Evolutionary conservation across 2,113 vertebrate species (phyloP).

Genomic region (Raja brachyura): DNA sequence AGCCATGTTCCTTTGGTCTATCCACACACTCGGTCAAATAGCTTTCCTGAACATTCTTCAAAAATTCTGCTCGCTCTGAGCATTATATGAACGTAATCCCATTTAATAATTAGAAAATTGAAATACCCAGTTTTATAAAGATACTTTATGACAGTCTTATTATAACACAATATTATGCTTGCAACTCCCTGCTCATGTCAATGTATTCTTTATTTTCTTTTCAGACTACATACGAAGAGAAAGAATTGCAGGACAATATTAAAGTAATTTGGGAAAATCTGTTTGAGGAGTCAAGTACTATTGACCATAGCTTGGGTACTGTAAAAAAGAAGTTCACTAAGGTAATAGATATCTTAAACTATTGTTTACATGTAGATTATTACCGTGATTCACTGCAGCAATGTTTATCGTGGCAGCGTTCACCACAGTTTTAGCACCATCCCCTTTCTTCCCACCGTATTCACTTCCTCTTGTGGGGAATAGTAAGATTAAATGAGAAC

Average conservation of each 20-base stretch:
- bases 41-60: too few species aligned
- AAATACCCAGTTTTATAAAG: too few species aligned
- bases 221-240: slow-evolving; percentile 68
- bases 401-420: too few species aligned
- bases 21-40: too few species aligned
- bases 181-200: neutral
- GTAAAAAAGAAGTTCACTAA: slow-evolving; percentile 75
- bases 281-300: slow-evolving; percentile 59
- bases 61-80: neutral
- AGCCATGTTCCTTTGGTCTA: too few species aligned
- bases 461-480: too few species aligned
- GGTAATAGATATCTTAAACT: slow-evolving; percentile 52
- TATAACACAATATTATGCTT: neutral
- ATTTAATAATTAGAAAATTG: too few species aligned
- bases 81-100: neutral
- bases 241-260: slow-evolving; percentile 54
- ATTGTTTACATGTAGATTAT: neutral
- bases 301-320: slow-evolving; percentile 64
- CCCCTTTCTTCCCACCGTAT: too few species aligned
- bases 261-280: slow-evolving; percentile 64
- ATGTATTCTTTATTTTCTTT: neutral
- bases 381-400: neutral
- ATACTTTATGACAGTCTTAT: too few species aligned
- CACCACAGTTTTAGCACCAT: too few species aligned
- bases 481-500: too few species aligned